Percentiles rank a stretch among this genome's conserved stretches.
Conservation (phyloP, 2,797 vertebrate species). For the Iguana delicatissima region DNA sequence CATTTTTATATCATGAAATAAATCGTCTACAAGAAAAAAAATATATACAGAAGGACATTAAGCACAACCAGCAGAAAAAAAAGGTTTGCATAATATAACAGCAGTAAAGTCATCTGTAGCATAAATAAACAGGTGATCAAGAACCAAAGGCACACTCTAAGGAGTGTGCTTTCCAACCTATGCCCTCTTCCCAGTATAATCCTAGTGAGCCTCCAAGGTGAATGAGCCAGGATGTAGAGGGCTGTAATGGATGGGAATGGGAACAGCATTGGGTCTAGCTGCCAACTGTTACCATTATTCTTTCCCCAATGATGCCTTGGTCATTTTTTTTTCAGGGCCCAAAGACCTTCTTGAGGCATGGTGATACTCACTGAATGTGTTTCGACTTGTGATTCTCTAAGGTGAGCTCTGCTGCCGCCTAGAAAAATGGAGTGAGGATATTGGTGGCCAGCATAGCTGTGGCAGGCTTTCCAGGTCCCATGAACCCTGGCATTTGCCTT, state of each 20-base stretch:
- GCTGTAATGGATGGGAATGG: background rate
- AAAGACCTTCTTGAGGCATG: background rate
- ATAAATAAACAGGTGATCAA: background rate
- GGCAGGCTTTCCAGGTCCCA: background rate
- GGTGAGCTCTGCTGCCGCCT: background rate
- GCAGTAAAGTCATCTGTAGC: background rate
- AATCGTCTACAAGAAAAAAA: background rate
- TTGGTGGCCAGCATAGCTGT: background rate
- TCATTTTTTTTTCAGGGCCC: too few species aligned
- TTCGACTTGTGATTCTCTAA: background rate
- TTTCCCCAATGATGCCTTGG: too few species aligned
- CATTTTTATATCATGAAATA: background rate
- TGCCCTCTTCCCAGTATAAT: background rate
- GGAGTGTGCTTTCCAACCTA: background rate
- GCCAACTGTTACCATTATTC: too few species aligned
- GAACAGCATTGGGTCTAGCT: background rate
- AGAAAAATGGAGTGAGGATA: background rate
- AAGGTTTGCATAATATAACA: background rate
- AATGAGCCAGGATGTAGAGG: background rate
- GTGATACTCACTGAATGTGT: background rate
- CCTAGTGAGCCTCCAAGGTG: background rate
- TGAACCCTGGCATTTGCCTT: background rate
- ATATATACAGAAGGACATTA: background rate
- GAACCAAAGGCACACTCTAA: background rate
- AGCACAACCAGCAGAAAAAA: too few species aligned